Evolutionary conservation across 2,888 invertebrate genomes (phyloP).

Genomic region (Sepiola atlantica): DNA sequence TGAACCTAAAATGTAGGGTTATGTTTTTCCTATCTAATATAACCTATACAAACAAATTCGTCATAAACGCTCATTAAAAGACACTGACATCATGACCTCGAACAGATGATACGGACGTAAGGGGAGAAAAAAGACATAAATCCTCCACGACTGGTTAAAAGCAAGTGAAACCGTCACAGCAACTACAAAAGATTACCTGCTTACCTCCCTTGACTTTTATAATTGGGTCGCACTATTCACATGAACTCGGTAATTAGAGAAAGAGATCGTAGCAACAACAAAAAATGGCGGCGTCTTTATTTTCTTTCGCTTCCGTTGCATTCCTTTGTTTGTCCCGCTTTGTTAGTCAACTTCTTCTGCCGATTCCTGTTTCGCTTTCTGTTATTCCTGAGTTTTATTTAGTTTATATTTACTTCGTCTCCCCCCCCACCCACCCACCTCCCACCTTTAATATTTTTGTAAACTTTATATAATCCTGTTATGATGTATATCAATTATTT

Average conservation of each 20-base stretch:
- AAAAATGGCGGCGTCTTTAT: neutral
- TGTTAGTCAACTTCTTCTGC: neutral
- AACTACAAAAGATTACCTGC: neutral
- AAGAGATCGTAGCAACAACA: neutral
- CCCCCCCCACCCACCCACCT: too few relatives aligned
- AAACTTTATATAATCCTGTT: neutral
- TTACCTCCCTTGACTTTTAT: conserved; percentile 2
- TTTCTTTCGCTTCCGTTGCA: neutral
- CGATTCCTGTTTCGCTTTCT: neutral
- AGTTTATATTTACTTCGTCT: neutral
- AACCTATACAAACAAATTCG: neutral
- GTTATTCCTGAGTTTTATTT: neutral
- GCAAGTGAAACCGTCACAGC: neutral
- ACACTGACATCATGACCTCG: neutral
- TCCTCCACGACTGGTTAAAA: neutral
- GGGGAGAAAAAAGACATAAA: neutral
- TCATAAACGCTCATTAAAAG: neutral
- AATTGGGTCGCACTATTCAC: neutral
- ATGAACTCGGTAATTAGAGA: neutral
- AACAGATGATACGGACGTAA: neutral
- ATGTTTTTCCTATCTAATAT: neutral
- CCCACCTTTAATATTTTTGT: too few relatives aligned
- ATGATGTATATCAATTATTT: neutral
- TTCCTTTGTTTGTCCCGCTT: neutral
- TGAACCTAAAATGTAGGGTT: neutral